Conservation (phyloP, 2,797 vertebrate species). For the Neosilurus hyrtlii region DNA sequence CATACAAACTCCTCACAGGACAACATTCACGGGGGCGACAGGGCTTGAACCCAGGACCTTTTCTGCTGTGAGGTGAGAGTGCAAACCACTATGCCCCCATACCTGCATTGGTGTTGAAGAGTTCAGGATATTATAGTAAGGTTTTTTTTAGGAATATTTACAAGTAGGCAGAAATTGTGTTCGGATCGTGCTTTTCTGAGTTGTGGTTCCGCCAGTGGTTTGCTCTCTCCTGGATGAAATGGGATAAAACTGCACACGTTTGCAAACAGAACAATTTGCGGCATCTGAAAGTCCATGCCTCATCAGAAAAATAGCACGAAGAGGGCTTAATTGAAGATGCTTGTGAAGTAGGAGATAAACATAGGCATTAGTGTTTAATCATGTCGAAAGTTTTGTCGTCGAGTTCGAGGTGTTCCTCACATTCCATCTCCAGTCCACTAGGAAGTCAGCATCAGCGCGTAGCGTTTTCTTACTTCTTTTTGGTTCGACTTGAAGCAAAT, state of each 20-base stretch:
- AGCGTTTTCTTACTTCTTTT: constrained; percentile 4
- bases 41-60: too few species aligned
- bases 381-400: constrained; percentile 54
- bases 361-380: constrained; percentile 59
- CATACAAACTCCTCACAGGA: too few species aligned
- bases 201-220: constrained; percentile 11
- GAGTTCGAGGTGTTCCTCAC: constrained; percentile 24
- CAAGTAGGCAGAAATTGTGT: not conserved
- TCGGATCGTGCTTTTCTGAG: constrained; percentile 1
- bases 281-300: constrained; percentile 69
- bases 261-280: constrained; percentile 71
- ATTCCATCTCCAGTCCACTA: constrained; percentile 13
- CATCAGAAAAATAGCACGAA: constrained; percentile 71
- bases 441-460: not conserved
- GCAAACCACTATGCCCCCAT: too few species aligned
- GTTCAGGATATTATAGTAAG: too few species aligned
- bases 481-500: not conserved
- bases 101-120: too few species aligned
- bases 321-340: constrained; percentile 68
- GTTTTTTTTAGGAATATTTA: not conserved
- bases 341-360: constrained; percentile 64
- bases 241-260: constrained; percentile 70
- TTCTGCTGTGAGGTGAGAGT: too few species aligned
- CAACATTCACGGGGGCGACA: too few species aligned
- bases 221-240: constrained; percentile 58